phyloP scores from a whole-genome alignment of 2,113 vertebrate species.

The Dasyornis broadbenti region DNA sequence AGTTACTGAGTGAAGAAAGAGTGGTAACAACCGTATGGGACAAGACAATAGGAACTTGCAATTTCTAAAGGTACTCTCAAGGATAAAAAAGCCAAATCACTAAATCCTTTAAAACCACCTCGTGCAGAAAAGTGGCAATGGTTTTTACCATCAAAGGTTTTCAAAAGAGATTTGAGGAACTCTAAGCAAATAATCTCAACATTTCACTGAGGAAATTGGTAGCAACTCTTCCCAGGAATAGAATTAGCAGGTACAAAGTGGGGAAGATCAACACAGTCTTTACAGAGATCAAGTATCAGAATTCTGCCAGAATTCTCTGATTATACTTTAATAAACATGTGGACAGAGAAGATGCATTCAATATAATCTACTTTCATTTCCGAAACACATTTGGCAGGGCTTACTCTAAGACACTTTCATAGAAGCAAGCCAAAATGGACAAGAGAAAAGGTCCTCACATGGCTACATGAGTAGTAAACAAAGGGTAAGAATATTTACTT shows the following conservation, averaged over 20 bases:
- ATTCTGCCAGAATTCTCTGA: not conserved
- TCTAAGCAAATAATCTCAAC: not conserved
- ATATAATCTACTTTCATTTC: not conserved
- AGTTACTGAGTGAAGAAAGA: not conserved
- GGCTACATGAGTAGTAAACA: not conserved
- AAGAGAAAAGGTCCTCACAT: not conserved
- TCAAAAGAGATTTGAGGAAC: not conserved
- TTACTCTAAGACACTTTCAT: not conserved
- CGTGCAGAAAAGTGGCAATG: not conserved
- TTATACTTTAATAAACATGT: not conserved
- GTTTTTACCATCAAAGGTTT: not conserved
- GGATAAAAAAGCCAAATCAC: not conserved
- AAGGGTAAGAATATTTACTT: not conserved
- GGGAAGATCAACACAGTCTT: not conserved
- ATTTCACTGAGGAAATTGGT: not conserved
- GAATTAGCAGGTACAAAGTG: not conserved
- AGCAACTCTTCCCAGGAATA: not conserved
- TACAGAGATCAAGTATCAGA: not conserved
- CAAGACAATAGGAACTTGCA: not conserved
- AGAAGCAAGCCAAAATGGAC: not conserved
- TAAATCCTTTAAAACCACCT: not conserved
- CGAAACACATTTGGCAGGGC: not conserved
- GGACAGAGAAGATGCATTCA: not conserved
- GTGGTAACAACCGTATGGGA: not conserved
- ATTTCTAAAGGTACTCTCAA: not conserved